These are phyloP conservation scores for Actinia equina DNA, from an alignment of 64 coral and sea anemone species.

Conservation along the genomic window DNA sequence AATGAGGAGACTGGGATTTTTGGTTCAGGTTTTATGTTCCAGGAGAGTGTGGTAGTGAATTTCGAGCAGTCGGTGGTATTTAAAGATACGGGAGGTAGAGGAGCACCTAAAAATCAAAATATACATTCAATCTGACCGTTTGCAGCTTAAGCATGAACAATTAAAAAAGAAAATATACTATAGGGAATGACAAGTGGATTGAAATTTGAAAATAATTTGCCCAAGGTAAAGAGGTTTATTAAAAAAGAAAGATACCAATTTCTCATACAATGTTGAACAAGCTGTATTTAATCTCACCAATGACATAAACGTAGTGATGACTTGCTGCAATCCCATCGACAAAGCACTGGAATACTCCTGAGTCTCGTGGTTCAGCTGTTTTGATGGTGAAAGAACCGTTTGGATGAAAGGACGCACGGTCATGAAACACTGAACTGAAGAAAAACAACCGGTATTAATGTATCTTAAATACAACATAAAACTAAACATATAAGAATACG, in stretches of 20 bases:
- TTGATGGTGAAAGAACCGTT: neutral
- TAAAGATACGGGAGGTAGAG: slow-evolving; percentile 29
- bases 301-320: neutral
- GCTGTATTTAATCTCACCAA: neutral
- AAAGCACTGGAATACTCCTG: neutral
- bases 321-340: neutral
- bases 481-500: too few relatives aligned
- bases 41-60: slow-evolving; percentile 10
- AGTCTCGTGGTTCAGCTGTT: neutral
- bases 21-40: neutral
- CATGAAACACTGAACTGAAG: neutral
- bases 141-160: too few relatives aligned
- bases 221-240: too few relatives aligned
- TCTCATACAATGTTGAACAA: too few relatives aligned
- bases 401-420: neutral
- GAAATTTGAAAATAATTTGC: too few relatives aligned
- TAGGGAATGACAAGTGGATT: too few relatives aligned
- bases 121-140: too few relatives aligned
- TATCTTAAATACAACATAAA: too few relatives aligned
- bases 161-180: too few relatives aligned
- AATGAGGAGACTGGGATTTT: neutral
- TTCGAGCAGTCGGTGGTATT: slow-evolving; percentile 13
- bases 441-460: too few relatives aligned
- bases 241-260: too few relatives aligned
- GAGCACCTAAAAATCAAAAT: neutral